Base-by-base conservation (phyloP, 2,797 vertebrate genomes). In the Trachops cirrhosus region DNA sequence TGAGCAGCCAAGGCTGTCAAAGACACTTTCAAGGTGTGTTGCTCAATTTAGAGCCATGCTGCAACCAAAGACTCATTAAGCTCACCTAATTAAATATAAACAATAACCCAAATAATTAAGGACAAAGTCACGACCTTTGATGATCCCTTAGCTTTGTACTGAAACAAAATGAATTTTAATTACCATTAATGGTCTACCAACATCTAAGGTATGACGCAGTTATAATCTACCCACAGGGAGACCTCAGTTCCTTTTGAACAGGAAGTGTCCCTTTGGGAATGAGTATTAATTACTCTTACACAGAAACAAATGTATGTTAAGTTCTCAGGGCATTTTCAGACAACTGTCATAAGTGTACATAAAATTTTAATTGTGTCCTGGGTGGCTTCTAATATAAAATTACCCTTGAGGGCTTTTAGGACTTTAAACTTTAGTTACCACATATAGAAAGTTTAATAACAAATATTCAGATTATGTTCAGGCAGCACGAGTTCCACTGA, bases 151-250 rank as follows among this genome's bases (percentile, higher is more conserved):
- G 93, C 89, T 95, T 97, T 96, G 98, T 97, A 94, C 75, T 98
- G 94, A 98, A 97, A 98, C 89, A 96, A 96, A 98, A 98, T 98
- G 97, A 98, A 98, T 98, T 98, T 98, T 98, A 98, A 98, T 98
- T 98, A 97, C 97, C 79, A 85, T 96, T 98, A 98, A 98, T 98
- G 97, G 86, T 97, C 98, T 98, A 95, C 98, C 89, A 97, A 97
- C 98, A 98, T 97, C 98, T 98, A 97, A 98, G 98, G 84, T 59
- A 91, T 97, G 21, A 97, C 95, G 86, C 91, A 97, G 93, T 98
- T 98, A 93, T 94, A 97, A 50, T 97, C n/a, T 74, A 78, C 71
- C 97, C 97, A 97, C 95, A 97, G 98, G 96, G 97, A 98, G 67
- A 98, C 96, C 93, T 97, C 5, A 29, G 64, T 98, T 98, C 95